Base-by-base conservation (phyloP, 1,140 invertebrate genomes). In the Whitmania pigra region DNA sequence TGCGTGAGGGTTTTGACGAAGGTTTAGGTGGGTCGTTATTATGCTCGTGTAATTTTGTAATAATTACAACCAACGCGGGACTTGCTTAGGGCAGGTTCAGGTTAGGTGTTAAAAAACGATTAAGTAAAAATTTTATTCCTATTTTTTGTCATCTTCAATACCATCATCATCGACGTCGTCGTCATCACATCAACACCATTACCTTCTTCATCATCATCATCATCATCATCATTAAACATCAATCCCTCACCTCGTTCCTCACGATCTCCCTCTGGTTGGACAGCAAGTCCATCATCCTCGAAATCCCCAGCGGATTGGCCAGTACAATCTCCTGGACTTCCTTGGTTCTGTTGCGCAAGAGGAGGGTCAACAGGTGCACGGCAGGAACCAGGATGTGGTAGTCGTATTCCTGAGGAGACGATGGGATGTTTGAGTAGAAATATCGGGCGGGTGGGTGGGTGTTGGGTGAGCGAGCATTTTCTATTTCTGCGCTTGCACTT, bases 261-360 rank as follows among this genome's bases (percentile, higher is more conserved):
- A 99, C 92, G 7, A 98, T 90, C 87, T 99, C 96, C 78, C 94
- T 86, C 72, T 87, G 91, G 77, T 99, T 96, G 31, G 88, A 87
- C 18, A 99, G 83, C 7, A 98, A 83, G 83, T 99, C 96, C 90
- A 98, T 97, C 74, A 99, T 84, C 84, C 94, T 94, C 0, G 94
- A 95, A 0, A 98, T 89, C n/a, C 93, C 95, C 89, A 94, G 93
- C 0, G 94, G 94, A 83, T 91, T 93, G 5, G 92, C 87, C 70
- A 99, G 84, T 69, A 99, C 88, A 29, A 91, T 89, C 81, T 98
- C 94, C 84, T 99, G 96, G 43, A 98, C 88, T 74, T 96, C 93
- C 80, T 92, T 92, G 5, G 76, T 75, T 72, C 76, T 78, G 71
- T 81, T 81, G 0, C 88, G 91, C 7, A 99, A 80, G 18, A 99